These are phyloP conservation scores for Chaenocephalus aceratus DNA, from an alignment of 2,113 vertebrate species.

Conservation along the genomic window DNA sequence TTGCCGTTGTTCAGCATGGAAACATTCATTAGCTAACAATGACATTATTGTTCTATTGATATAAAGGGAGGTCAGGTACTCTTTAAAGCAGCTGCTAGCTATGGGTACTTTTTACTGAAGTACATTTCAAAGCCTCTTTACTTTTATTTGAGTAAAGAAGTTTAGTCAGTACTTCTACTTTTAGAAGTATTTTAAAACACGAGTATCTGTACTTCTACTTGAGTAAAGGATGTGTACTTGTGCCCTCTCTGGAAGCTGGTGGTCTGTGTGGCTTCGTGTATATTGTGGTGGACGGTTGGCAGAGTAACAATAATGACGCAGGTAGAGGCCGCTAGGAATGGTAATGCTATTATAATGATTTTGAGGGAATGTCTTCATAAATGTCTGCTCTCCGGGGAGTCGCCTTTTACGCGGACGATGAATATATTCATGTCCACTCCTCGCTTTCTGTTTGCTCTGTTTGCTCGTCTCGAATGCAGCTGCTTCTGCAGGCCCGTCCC, in stretches of 20 bases:
- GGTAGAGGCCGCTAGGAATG: slow-evolving; percentile 72
- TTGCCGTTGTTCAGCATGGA: too few species aligned
- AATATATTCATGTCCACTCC: slow-evolving; percentile 84
- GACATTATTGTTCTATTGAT: too few species aligned
- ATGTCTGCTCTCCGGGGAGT: slow-evolving; percentile 80
- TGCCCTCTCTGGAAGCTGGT: slow-evolving; percentile 16
- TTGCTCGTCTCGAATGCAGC: slow-evolving; percentile 81
- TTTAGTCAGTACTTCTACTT: too few species aligned
- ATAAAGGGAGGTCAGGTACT: too few species aligned
- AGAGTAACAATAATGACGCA: slow-evolving; percentile 37
- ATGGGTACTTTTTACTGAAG: too few species aligned
- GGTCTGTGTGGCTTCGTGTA: slow-evolving; percentile 16
- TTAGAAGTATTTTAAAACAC: too few species aligned
- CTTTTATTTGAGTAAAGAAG: too few species aligned
- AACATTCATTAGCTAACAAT: too few species aligned
- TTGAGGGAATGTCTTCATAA: slow-evolving; percentile 84
- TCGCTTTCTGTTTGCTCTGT: slow-evolving; percentile 65
- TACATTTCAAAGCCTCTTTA: too few species aligned
- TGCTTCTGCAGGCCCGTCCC: slow-evolving; percentile 68
- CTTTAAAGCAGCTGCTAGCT: too few species aligned
- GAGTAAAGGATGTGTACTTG: too few species aligned
- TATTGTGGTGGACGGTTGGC: slow-evolving; percentile 27
- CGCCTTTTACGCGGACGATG: slow-evolving; percentile 71
- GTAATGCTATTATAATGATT: slow-evolving; percentile 79
- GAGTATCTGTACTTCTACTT: too few species aligned